Conservation (phyloP, 2,888 invertebrate genomes). For the Thelaira solivaga region DNA sequence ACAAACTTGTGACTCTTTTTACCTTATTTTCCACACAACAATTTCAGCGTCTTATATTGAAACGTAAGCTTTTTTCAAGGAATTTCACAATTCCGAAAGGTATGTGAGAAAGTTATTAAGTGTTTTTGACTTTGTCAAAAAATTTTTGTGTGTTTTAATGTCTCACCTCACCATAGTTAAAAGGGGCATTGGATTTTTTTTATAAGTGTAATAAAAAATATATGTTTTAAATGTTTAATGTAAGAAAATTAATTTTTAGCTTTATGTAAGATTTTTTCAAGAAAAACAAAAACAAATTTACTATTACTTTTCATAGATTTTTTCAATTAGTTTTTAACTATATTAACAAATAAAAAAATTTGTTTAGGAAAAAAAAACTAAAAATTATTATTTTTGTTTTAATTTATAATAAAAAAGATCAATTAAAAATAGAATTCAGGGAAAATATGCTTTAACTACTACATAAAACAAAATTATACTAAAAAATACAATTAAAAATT, state of each 20-base stretch:
- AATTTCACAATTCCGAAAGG: constrained; percentile 23
- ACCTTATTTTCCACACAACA: constrained; percentile 78
- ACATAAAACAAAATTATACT: constrained; percentile 62
- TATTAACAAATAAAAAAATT: constrained; percentile 39
- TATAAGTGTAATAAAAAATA: constrained; percentile 18
- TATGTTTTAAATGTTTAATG: constrained; percentile 29
- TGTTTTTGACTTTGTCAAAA: constrained; percentile 63
- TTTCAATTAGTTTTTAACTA: constrained; percentile 40
- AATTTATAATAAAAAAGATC: constrained; percentile 42
- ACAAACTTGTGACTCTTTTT: constrained; percentile 66
- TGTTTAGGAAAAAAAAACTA: constrained; percentile 71
- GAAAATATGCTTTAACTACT: constrained; percentile 57
- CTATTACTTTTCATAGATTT: constrained; percentile 57
- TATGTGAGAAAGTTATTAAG: constrained; percentile 14
- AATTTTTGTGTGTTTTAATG: constrained; percentile 76
- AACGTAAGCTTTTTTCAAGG: constrained; percentile 17
- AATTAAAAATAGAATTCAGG: constrained; percentile 59
- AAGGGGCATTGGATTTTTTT: constrained; percentile 53
- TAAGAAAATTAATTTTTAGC: constrained; percentile 37
- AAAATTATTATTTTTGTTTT: constrained; percentile 22
- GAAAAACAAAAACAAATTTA: constrained; percentile 61
- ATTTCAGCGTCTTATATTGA: constrained; percentile 69
- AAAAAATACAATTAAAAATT: constrained; percentile 57
- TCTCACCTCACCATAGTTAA: constrained; percentile 76
- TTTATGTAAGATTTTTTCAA: constrained; percentile 40